phyloP scores from a whole-genome alignment of 2,797 vertebrate genomes.

The Apogon hyalosoma region DNA sequence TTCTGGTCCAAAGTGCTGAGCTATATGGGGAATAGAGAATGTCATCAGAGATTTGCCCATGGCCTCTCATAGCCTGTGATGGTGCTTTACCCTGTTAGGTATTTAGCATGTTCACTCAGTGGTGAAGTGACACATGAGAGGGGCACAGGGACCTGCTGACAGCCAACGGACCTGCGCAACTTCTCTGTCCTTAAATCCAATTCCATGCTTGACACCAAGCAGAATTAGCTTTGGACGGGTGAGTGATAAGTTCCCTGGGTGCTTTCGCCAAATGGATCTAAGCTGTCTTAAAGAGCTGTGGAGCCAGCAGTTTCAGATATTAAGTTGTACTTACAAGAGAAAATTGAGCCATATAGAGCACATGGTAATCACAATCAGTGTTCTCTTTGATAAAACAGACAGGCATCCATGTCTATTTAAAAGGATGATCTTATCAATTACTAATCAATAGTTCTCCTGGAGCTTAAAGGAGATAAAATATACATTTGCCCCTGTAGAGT shows the following conservation, averaged over 20 bases:
- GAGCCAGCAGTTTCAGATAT: conserved; percentile 9
- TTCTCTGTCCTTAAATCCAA: conserved; percentile 79
- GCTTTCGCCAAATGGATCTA: conserved; percentile 56
- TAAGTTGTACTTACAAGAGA: conserved; percentile 28
- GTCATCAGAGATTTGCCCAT: conserved; percentile 76
- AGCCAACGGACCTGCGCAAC: conserved; percentile 69
- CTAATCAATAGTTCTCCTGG: conserved; percentile 77
- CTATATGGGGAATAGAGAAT: conserved; percentile 65
- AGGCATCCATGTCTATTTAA: conserved; percentile 63
- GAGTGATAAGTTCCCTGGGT: conserved; percentile 77
- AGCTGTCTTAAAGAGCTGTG: conserved; percentile 32
- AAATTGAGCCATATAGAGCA: conserved; percentile 52
- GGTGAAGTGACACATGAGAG: conserved; percentile 81
- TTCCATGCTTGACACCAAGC: conserved; percentile 79
- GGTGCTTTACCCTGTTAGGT: conserved; percentile 65
- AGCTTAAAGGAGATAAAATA: conserved; percentile 73
- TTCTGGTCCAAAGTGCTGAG: conserved; percentile 51
- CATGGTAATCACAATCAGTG: conserved; percentile 62
- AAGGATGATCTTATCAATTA: conserved; percentile 72
- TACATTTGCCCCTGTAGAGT: conserved; percentile 65
- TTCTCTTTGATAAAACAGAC: conserved; percentile 56
- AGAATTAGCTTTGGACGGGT: conserved; percentile 83
- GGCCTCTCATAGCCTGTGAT: conserved; percentile 66
- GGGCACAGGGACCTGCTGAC: conserved; percentile 78
- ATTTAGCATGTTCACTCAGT: conserved; percentile 75